Percentiles rank a stretch among this genome's conserved stretches.
Conservation (phyloP, 2,888 invertebrate genomes). For the Synergus japonicus region DNA sequence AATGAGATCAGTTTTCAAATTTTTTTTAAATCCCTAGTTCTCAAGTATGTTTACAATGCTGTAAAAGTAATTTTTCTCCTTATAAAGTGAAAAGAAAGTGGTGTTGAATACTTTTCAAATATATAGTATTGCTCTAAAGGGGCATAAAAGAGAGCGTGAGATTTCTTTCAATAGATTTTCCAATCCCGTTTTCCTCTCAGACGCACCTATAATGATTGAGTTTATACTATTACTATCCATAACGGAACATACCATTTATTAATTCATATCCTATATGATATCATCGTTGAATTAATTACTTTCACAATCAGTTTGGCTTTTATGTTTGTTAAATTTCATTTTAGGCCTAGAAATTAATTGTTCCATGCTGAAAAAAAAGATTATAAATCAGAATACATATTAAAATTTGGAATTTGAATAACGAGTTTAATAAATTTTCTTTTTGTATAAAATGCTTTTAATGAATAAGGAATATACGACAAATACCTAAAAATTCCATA, state of each 20-base stretch:
- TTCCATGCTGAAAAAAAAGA: no score
- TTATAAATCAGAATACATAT: no score
- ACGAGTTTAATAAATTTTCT: no score
- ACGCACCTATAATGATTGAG: constrained; percentile 19
- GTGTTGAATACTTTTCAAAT: constrained; percentile 17
- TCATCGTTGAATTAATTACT: neutral
- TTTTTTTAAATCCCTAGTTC: neutral
- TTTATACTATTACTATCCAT: constrained; percentile 12
- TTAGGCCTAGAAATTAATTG: neutral
- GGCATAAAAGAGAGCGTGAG: constrained; percentile 38
- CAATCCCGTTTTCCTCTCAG: neutral
- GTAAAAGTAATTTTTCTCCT: constrained; percentile 33
- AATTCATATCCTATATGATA: neutral
- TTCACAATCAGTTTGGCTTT: neutral
- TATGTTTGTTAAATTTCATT: neutral
- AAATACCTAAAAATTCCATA: neutral
- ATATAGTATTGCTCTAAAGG: constrained; percentile 20
- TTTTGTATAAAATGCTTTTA: no score
- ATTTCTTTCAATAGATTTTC: constrained; percentile 38
- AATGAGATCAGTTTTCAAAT: neutral
- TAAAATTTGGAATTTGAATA: neutral
- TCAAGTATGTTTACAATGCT: constrained; percentile 3
- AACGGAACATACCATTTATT: neutral
- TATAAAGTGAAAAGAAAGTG: constrained; percentile 39
- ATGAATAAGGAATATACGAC: neutral